Conservation (phyloP, 2,113 vertebrate species). For the Sylvilagus bachmani region DNA sequence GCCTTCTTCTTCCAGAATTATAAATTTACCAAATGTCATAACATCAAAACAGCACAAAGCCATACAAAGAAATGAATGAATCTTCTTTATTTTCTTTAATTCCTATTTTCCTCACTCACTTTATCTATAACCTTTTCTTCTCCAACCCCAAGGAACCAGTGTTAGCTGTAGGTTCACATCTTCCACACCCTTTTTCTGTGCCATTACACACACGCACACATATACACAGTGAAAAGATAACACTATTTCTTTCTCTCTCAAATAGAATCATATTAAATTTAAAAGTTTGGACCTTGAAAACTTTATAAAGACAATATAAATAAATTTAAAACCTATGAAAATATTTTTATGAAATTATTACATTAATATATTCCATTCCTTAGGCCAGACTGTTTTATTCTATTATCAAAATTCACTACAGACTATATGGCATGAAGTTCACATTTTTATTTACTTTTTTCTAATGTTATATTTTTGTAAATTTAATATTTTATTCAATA, state of each 20-base stretch:
- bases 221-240: neutral
- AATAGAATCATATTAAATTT: neutral
- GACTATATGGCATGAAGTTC: neutral
- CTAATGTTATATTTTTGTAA: neutral
- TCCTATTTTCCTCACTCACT: neutral
- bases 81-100: neutral
- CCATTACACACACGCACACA: neutral
- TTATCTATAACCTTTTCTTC: neutral
- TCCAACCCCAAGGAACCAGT: neutral
- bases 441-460: constrained; percentile 9
- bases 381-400: neutral
- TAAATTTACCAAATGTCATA: neutral
- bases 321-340: too few species aligned
- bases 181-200: neutral
- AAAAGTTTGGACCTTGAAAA: constrained; percentile 11
- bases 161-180: neutral
- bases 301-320: neutral
- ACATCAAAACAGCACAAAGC: neutral
- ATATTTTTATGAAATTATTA: neutral
- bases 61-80: neutral
- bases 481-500: neutral
- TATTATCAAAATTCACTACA: neutral
- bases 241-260: neutral
- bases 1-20: neutral
- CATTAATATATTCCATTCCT: neutral